A percentile compares a stretch with the other conserved stretches of the same genome.
Evolutionary conservation across 2,888 invertebrate species (phyloP).

Genomic region (Drepana falcataria): DNA sequence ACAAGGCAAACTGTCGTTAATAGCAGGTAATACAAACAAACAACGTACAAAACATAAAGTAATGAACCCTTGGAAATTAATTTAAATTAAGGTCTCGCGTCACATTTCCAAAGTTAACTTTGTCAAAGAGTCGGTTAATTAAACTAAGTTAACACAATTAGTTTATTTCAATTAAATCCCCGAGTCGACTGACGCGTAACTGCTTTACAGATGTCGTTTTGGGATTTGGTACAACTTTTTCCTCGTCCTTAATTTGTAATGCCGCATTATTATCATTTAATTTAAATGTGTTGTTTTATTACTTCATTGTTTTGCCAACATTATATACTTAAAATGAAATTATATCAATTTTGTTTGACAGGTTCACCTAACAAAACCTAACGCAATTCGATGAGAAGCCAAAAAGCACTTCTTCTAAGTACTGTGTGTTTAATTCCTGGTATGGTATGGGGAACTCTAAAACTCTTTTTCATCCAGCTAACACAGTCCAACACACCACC

Average conservation of each 20-base stretch:
- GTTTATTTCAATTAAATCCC: conserved; percentile 29
- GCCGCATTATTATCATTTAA: too few species aligned
- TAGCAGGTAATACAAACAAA: conserved; percentile 1
- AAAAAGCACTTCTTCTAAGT: too few species aligned
- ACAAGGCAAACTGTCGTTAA: neutral
- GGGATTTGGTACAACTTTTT: neutral
- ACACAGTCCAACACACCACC: too few species aligned
- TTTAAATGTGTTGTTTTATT: too few species aligned
- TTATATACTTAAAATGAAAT: too few species aligned
- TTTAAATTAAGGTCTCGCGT: conserved; percentile 35
- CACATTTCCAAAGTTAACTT: conserved; percentile 40
- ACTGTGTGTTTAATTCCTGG: too few species aligned
- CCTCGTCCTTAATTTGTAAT: neutral
- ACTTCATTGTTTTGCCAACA: too few species aligned
- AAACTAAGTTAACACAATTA: conserved; percentile 43
- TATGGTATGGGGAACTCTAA: too few species aligned
- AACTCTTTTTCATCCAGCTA: too few species aligned
- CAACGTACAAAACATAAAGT: conserved; percentile 24
- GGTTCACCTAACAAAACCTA: too few species aligned
- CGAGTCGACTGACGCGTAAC: conserved; percentile 8
- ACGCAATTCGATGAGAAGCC: too few species aligned
- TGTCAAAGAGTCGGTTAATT: conserved; percentile 45
- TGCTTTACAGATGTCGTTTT: conserved; percentile 4
- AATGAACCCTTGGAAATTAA: conserved; percentile 39
- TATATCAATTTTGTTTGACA: too few species aligned